Percentiles rank a stretch among this genome's conserved stretches.
These are phyloP conservation scores for Bellardia pandia DNA, from an alignment of 2,888 invertebrate genomes.

Conservation along the genomic window DNA sequence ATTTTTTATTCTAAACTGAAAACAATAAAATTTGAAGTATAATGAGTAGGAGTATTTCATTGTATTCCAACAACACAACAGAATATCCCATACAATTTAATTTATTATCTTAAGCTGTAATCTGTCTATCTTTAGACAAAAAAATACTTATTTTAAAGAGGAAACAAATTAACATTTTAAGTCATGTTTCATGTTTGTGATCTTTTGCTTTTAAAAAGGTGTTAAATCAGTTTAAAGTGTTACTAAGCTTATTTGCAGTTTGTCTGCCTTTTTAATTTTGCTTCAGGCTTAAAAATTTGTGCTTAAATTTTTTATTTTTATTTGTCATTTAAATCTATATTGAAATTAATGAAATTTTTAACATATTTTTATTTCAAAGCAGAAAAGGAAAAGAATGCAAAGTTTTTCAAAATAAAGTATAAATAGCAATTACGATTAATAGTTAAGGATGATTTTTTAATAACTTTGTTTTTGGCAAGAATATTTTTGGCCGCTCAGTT, in stretches of 20 bases:
- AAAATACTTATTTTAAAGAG: background rate
- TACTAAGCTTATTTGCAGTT: background rate
- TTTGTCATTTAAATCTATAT: slow-evolving; percentile 10
- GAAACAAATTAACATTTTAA: background rate
- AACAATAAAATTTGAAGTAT: background rate
- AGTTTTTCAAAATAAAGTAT: background rate
- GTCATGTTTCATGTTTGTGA: background rate
- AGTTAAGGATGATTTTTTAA: no score
- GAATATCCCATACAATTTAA: slow-evolving; percentile 17
- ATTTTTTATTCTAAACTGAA: background rate
- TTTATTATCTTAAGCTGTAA: slow-evolving; percentile 21
- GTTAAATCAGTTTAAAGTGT: slow-evolving; percentile 31
- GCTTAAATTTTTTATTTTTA: background rate
- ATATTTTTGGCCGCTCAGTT: no score
- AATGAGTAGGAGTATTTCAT: slow-evolving; percentile 17
- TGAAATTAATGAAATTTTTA: background rate
- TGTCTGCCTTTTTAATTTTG: background rate
- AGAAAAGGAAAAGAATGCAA: background rate
- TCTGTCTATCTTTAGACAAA: background rate
- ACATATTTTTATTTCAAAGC: background rate
- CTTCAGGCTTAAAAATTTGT: background rate
- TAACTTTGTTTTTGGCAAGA: no score
- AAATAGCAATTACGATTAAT: no score
- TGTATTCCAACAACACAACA: background rate
- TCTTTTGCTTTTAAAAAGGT: background rate